Percentiles rank a stretch among this genome's conserved stretches.
Evolutionary conservation across 2,797 vertebrate species (phyloP).

Genomic region (Gadopsis marmoratus): DNA sequence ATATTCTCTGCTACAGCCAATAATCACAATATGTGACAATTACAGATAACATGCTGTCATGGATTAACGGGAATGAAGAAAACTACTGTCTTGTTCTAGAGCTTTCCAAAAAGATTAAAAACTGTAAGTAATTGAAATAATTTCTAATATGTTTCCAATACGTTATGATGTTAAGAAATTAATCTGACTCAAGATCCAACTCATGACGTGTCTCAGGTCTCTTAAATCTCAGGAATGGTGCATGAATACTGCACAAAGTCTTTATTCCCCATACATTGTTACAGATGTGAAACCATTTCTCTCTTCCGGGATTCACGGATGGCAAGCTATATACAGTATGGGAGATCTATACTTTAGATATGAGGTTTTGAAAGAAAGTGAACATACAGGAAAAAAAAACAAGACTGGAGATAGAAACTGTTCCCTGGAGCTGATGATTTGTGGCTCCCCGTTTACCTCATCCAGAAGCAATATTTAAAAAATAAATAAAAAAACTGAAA

Average conservation of each 20-base stretch:
- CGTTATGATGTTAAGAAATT: not conserved
- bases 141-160: not conserved
- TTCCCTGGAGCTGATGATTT: not conserved
- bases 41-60: not conserved
- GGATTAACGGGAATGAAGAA: not conserved
- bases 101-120: not conserved
- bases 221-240: not conserved
- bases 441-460: not conserved
- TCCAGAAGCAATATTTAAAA: too few relatives aligned
- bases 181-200: not conserved
- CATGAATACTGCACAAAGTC: not conserved
- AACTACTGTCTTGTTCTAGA: not conserved
- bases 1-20: not conserved
- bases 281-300: not conserved
- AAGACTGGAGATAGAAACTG: not conserved
- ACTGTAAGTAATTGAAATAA: not conserved
- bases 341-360: not conserved
- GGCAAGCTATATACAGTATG: not conserved
- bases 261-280: not conserved
- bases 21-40: not conserved
- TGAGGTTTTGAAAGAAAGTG: not conserved
- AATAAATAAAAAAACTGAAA: too few relatives aligned
- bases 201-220: not conserved
- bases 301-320: not conserved
- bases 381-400: not conserved